Evolutionary conservation across 2,888 invertebrate genomes (phyloP).

Genomic region (Sphaerophoria rueppellii): DNA sequence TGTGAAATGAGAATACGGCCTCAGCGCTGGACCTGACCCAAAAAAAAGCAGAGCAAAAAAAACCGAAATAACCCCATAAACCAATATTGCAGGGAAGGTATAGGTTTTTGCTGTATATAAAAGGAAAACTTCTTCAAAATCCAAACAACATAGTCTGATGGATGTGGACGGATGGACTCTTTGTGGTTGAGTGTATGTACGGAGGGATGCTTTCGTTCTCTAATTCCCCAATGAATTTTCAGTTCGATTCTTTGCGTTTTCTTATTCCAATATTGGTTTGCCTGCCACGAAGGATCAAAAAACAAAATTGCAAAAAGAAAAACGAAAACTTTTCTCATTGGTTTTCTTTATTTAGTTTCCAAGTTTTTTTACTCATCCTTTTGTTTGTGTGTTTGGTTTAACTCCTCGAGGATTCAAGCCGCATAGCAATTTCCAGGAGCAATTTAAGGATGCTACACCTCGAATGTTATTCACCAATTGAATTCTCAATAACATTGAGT

Average conservation of each 20-base stretch:
- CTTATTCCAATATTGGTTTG: slow-evolving; percentile 54
- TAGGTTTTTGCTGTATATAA: not conserved
- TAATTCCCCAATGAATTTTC: slow-evolving; percentile 73
- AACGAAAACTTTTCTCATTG: slow-evolving; percentile 71
- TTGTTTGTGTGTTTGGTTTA: slow-evolving; percentile 34
- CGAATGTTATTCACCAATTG: slow-evolving; percentile 65
- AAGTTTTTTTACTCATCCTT: slow-evolving; percentile 10
- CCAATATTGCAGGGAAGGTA: not conserved
- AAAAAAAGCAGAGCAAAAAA: not conserved
- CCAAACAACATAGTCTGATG: slow-evolving; percentile 47
- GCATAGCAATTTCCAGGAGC: slow-evolving; percentile 68
- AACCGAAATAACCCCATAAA: not conserved
- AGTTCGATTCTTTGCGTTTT: slow-evolving; percentile 62
- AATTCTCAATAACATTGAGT: slow-evolving; percentile 65
- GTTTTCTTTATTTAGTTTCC: slow-evolving; percentile 65
- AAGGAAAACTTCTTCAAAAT: slow-evolving; percentile 50
- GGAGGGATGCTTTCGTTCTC: slow-evolving; percentile 32
- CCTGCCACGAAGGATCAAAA: slow-evolving; percentile 41
- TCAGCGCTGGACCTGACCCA: not conserved
- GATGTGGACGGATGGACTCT: slow-evolving; percentile 57
- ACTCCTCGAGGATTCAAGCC: slow-evolving; percentile 62
- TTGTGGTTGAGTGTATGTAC: slow-evolving; percentile 43
- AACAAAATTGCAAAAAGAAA: not conserved
- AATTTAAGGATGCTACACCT: slow-evolving; percentile 66
- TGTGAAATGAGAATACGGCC: slow-evolving; percentile 37